Conservation (phyloP, 2,113 vertebrate genomes). For the Theristicus caerulescens region DNA sequence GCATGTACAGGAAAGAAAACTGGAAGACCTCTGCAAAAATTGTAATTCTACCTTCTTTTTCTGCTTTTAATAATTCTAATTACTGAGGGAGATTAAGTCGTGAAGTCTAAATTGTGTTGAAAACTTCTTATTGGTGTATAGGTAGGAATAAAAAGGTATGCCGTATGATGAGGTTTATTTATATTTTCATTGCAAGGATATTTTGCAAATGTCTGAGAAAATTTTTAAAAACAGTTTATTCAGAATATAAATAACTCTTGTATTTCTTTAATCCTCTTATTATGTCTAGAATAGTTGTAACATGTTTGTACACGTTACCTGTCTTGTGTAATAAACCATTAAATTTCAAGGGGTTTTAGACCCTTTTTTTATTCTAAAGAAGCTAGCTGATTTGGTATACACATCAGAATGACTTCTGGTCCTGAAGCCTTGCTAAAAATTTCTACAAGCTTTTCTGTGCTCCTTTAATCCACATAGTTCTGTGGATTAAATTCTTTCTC, state of each 20-base stretch:
- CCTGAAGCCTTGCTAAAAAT: background rate
- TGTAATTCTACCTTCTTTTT: background rate
- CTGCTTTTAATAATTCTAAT: background rate
- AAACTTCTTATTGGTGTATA: background rate
- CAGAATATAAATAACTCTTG: background rate
- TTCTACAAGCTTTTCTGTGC: background rate
- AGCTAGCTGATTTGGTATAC: background rate
- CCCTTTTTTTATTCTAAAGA: background rate
- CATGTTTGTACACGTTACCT: background rate
- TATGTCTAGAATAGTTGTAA: background rate
- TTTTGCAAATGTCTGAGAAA: background rate
- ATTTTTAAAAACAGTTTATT: background rate
- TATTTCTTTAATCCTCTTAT: background rate
- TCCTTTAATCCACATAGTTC: background rate
- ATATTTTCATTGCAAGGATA: background rate
- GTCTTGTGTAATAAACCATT: background rate
- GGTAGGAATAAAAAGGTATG: background rate
- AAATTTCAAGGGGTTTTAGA: background rate
- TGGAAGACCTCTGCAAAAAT: background rate
- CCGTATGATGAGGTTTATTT: background rate
- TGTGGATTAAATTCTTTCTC: background rate
- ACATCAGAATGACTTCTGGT: background rate
- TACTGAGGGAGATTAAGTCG: background rate
- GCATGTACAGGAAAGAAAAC: background rate
- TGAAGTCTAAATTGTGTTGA: background rate